These are phyloP conservation scores for Netelia melanura DNA, from an alignment of 2,888 invertebrate species.

Conservation along the genomic window DNA sequence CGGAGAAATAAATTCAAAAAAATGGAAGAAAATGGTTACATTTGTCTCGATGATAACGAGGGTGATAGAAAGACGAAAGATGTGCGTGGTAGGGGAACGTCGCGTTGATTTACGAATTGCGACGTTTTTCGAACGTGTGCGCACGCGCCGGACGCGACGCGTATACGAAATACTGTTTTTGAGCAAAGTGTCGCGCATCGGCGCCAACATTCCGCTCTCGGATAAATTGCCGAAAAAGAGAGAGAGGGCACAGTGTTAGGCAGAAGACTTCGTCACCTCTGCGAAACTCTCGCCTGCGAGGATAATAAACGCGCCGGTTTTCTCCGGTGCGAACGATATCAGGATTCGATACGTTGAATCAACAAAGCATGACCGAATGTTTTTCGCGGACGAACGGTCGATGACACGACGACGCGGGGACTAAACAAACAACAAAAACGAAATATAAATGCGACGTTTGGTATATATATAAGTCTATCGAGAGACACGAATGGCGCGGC, in stretches of 20 bases:
- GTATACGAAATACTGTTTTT: background rate
- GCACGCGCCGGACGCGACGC: too few species aligned
- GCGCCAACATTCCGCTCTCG: background rate
- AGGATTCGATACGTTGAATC: conserved; percentile 43
- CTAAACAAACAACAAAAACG: background rate
- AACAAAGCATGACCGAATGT: conserved; percentile 45
- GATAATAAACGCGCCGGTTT: conserved; percentile 42
- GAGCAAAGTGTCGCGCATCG: background rate
- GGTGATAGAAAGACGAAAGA: too few species aligned
- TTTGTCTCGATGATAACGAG: too few species aligned
- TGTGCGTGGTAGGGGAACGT: background rate
- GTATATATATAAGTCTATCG: background rate
- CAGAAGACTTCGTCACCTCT: conserved; percentile 31
- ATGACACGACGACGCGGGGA: conserved; percentile 52
- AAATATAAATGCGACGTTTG: conserved; percentile 3
- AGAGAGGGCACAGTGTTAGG: conserved; percentile 7
- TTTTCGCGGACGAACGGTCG: conserved; percentile 63
- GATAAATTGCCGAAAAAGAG: background rate
- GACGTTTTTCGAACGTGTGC: background rate
- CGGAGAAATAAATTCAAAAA: too few species aligned
- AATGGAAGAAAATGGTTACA: too few species aligned
- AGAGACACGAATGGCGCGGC: background rate
- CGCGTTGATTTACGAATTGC: background rate
- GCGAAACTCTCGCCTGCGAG: conserved; percentile 28
- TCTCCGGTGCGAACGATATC: conserved; percentile 43